These are phyloP conservation scores for Oscheius sp. DNA, from an alignment of 2,888 invertebrate genomes.

Conservation along the genomic window DNA sequence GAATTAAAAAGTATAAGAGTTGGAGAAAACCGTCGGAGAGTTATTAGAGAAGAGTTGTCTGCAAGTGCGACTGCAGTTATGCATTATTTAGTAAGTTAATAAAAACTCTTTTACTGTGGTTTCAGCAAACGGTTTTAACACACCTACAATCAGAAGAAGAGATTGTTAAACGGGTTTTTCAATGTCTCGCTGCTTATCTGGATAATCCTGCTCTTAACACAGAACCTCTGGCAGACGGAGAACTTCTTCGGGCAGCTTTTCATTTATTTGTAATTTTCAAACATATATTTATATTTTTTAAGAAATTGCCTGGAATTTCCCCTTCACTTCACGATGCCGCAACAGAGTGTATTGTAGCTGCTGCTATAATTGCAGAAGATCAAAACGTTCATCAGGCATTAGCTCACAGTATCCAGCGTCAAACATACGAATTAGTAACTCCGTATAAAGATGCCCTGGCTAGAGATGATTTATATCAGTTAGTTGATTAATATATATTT, in stretches of 20 bases:
- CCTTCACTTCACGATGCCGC: constrained; percentile 84
- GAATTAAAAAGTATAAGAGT: constrained; percentile 77
- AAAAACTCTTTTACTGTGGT: background rate
- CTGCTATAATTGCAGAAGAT: constrained; percentile 68
- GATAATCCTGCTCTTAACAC: constrained; percentile 84
- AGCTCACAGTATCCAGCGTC: constrained; percentile 78
- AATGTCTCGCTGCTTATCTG: constrained; percentile 90
- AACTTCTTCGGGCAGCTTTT: constrained; percentile 71
- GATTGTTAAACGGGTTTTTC: constrained; percentile 40
- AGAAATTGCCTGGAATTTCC: constrained; percentile 70
- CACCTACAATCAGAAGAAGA: constrained; percentile 36
- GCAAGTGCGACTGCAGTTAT: constrained; percentile 81
- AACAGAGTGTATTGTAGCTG: constrained; percentile 72
- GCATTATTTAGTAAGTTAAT: constrained; percentile 81
- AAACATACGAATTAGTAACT: constrained; percentile 81
- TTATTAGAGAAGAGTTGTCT: constrained; percentile 83
- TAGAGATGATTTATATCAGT: constrained; percentile 79
- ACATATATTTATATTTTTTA: constrained; percentile 33
- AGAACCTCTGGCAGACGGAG: constrained; percentile 76
- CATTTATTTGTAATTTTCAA: constrained; percentile 72
- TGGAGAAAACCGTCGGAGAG: constrained; percentile 88
- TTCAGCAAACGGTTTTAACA: constrained; percentile 28
- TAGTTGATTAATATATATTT: background rate
- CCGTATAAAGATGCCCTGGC: constrained; percentile 90
- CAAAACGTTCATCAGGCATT: constrained; percentile 77